Evolutionary conservation across 1,140 invertebrate genomes (phyloP).

Genomic region (Sitobion miscanthi): DNA sequence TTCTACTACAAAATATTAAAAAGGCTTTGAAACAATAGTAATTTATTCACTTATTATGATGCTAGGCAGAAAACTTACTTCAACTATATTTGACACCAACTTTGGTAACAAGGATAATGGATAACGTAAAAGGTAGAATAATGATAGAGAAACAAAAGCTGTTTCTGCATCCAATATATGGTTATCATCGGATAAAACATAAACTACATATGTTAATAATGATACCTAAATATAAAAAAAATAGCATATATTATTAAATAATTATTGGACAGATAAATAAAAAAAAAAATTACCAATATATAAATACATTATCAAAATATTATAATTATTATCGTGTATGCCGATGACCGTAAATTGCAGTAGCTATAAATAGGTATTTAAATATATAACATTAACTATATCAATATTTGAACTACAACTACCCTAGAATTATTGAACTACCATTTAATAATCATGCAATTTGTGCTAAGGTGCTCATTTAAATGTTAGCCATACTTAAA

Average conservation of each 20-base stretch:
- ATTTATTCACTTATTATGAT: neutral
- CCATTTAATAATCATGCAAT: no score
- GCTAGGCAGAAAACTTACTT: conserved; percentile 70
- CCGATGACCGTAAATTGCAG: no score
- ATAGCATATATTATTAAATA: no score
- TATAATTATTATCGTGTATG: no score
- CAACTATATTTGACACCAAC: conserved; percentile 73
- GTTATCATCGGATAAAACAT: conserved; percentile 83
- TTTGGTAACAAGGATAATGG: conserved; percentile 69
- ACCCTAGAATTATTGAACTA: no score
- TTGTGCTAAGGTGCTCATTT: no score
- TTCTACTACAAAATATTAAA: no score
- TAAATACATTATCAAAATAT: neutral
- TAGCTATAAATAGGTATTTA: no score
- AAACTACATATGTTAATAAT: conserved; percentile 90
- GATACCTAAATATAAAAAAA: conserved; percentile 71
- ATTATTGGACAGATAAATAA: no score
- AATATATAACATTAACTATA: no score
- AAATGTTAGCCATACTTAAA: no score
- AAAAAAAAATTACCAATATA: conserved; percentile 12
- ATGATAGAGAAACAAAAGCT: conserved; percentile 95
- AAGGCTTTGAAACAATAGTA: neutral
- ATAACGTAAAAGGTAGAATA: conserved; percentile 97
- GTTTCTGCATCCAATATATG: conserved; percentile 84
- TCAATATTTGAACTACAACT: no score